These are phyloP conservation scores for Amphibalanus amphitrite DNA, from an alignment of 1,140 invertebrate species.

Conservation along the genomic window DNA sequence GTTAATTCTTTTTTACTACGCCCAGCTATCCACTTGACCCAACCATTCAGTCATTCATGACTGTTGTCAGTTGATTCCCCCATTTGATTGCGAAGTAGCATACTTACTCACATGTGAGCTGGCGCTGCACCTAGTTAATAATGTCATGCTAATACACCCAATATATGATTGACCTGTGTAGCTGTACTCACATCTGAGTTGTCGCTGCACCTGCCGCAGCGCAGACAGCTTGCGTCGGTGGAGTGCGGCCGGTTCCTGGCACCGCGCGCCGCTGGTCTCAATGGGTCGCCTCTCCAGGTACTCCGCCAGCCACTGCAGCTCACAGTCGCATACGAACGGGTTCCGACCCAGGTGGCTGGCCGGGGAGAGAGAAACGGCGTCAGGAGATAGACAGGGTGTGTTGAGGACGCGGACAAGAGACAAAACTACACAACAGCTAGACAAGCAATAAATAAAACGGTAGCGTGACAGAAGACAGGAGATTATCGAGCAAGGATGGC, in stretches of 20 bases:
- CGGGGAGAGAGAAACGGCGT: slow-evolving; percentile 6
- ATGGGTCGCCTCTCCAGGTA: slow-evolving; percentile 82
- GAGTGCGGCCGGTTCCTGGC: slow-evolving; percentile 79
- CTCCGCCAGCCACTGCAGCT: slow-evolving; percentile 82
- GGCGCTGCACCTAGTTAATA: too few species aligned
- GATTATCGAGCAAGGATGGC: slow-evolving; percentile 3
- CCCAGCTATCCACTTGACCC: too few species aligned
- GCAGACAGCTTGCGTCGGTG: slow-evolving; percentile 71
- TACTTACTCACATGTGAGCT: too few species aligned
- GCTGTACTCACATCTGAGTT: slow-evolving; percentile 74
- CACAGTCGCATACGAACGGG: slow-evolving; percentile 97
- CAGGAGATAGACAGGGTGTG: neutral
- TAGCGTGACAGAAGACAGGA: slow-evolving; percentile 5
- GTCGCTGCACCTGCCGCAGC: slow-evolving; percentile 57
- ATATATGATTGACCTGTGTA: too few species aligned
- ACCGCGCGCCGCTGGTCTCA: slow-evolving; percentile 84
- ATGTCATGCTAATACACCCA: too few species aligned
- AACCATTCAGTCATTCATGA: too few species aligned
- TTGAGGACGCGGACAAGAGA: slow-evolving; percentile 4
- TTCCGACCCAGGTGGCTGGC: slow-evolving; percentile 86
- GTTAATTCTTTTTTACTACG: too few species aligned
- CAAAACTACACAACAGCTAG: slow-evolving; percentile 8
- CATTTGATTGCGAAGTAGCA: too few species aligned
- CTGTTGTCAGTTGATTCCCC: too few species aligned
- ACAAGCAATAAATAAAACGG: slow-evolving; percentile 9